These are phyloP conservation scores for Sarcophaga caerulescens DNA, from an alignment of 2,888 invertebrate genomes.

Conservation along the genomic window DNA sequence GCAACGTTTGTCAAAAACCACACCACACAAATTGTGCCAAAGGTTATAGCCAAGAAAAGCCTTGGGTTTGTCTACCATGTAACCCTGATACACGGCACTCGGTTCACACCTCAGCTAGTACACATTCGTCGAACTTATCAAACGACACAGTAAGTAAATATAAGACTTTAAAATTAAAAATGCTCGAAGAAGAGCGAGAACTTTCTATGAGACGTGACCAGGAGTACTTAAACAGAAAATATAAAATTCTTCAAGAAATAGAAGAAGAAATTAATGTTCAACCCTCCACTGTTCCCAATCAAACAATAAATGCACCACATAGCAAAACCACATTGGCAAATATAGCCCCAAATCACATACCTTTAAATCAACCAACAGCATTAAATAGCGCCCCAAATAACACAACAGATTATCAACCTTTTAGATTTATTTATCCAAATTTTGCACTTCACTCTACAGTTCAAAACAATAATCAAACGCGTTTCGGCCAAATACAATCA, in stretches of 20 bases:
- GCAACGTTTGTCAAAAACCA: neutral
- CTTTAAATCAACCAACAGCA: neutral
- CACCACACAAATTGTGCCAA: slow-evolving; percentile 32
- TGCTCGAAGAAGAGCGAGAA: slow-evolving; percentile 45
- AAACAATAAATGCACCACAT: neutral
- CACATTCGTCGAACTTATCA: slow-evolving; percentile 11
- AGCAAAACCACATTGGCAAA: neutral
- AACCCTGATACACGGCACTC: neutral
- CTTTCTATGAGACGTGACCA: slow-evolving; percentile 25
- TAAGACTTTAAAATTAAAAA: slow-evolving; percentile 23
- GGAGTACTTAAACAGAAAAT: slow-evolving; percentile 38
- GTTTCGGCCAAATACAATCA: neutral
- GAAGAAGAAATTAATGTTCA: slow-evolving; percentile 22
- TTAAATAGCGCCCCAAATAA: slow-evolving; percentile 16
- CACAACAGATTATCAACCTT: neutral
- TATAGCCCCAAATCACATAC: slow-evolving; percentile 11
- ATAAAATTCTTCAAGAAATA: slow-evolving; percentile 41
- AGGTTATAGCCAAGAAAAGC: neutral
- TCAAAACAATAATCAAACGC: slow-evolving; percentile 25
- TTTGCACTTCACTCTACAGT: slow-evolving; percentile 24
- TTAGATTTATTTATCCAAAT: slow-evolving; percentile 34
- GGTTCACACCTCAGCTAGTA: slow-evolving; percentile 7
- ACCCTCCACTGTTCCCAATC: neutral
- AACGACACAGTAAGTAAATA: slow-evolving; percentile 24
- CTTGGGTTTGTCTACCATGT: slow-evolving; percentile 23